Conservation (phyloP, 2,113 vertebrate genomes). For the Odontesthes bonariensis region DNA sequence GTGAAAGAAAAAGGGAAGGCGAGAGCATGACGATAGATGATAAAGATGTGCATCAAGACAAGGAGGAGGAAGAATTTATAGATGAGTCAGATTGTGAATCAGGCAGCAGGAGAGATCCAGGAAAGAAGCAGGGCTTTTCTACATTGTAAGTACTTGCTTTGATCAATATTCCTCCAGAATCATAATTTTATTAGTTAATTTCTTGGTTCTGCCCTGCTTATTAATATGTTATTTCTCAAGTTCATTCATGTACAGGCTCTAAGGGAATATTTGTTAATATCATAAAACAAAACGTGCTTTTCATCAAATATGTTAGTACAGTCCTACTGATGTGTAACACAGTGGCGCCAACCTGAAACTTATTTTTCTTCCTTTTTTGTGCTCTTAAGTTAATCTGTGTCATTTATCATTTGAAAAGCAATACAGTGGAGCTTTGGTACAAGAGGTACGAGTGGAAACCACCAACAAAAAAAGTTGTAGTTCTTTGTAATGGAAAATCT, state of each 20-base stretch:
- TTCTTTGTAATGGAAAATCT: background rate
- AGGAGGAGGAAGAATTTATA: slow-evolving; percentile 75
- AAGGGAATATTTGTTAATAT: slow-evolving; percentile 63
- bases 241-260: slow-evolving; percentile 53
- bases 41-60: slow-evolving; percentile 52
- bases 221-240: slow-evolving; percentile 35
- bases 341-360: slow-evolving; percentile 41
- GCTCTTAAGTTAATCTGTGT: slow-evolving; percentile 35
- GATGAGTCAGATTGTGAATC: slow-evolving; percentile 84
- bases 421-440: slow-evolving; percentile 40
- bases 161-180: slow-evolving; percentile 40
- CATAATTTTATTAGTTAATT: slow-evolving; percentile 34
- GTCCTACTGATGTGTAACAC: slow-evolving; percentile 71
- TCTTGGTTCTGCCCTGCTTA: slow-evolving; percentile 45
- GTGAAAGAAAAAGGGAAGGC: slow-evolving; percentile 56
- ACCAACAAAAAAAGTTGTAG: background rate
- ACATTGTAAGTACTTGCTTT: slow-evolving; percentile 84
- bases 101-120: slow-evolving; percentile 79
- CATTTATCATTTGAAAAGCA: slow-evolving; percentile 47
- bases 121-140: slow-evolving; percentile 78
- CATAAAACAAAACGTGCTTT: slow-evolving; percentile 26
- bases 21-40: slow-evolving; percentile 51
- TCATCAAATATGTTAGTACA: slow-evolving; percentile 73
- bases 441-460: slow-evolving; percentile 2
- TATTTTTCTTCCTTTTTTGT: slow-evolving; percentile 21